Conservation (phyloP, 2,888 invertebrate genomes). For the Noctua janthe region DNA sequence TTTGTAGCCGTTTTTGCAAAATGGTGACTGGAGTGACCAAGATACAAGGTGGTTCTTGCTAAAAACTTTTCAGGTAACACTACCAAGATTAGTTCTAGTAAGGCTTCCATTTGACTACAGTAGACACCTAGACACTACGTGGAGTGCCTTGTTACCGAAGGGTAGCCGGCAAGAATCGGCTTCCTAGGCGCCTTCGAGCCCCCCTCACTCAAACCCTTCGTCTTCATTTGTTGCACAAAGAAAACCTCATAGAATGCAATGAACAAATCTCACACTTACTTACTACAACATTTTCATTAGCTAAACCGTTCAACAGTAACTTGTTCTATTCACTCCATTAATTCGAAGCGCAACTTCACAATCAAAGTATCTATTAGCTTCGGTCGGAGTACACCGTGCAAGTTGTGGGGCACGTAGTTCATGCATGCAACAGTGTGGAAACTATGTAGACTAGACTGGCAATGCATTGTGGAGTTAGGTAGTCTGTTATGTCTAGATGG, state of each 20-base stretch:
- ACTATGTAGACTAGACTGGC: conserved; percentile 8
- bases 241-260: not conserved
- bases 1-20: too few relatives aligned
- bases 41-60: too few relatives aligned
- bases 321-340: not conserved
- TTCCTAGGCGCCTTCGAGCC: too few relatives aligned
- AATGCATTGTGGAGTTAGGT: conserved; percentile 12
- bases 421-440: conserved; percentile 23
- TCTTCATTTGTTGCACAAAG: not conserved
- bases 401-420: not conserved
- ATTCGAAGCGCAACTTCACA: conserved; percentile 13
- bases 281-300: not conserved
- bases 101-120: too few relatives aligned
- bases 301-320: not conserved
- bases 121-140: too few relatives aligned
- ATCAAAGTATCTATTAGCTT: conserved; percentile 22
- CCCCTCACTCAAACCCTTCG: not conserved
- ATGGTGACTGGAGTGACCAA: too few relatives aligned
- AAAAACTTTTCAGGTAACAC: too few relatives aligned
- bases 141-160: too few relatives aligned
- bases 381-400: conserved; percentile 1
- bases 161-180: too few relatives aligned
- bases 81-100: too few relatives aligned
- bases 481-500: not conserved
- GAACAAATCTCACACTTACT: not conserved